A percentile compares a stretch with the other conserved stretches of the same genome.
These are phyloP conservation scores for Grammomys surdaster DNA, from an alignment of 2,113 vertebrate genomes.

Conservation along the genomic window DNA sequence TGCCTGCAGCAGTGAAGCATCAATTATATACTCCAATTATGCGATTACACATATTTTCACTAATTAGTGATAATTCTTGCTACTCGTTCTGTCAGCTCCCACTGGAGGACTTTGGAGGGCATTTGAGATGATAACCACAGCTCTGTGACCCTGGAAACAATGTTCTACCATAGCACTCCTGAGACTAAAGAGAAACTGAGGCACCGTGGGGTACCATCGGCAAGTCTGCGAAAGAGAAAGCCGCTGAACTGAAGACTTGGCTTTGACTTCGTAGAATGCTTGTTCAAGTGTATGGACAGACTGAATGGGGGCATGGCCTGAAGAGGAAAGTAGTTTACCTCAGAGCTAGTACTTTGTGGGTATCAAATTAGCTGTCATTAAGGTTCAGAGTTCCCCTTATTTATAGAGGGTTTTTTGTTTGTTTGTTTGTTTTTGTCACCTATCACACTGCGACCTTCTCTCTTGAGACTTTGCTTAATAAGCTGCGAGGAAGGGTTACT, in stretches of 20 bases:
- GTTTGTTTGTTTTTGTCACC: neutral
- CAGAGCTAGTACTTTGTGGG: neutral
- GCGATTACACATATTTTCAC: constrained; percentile 76
- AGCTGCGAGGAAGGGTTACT: neutral
- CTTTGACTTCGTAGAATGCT: constrained; percentile 4
- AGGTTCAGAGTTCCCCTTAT: neutral
- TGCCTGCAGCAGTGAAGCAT: constrained; percentile 64
- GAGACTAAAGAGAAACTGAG: constrained; percentile 63
- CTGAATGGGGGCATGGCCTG: neutral
- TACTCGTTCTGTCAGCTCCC: constrained; percentile 41
- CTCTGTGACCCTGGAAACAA: neutral
- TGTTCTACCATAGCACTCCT: neutral
- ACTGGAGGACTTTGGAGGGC: constrained; percentile 57
- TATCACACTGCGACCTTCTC: neutral
- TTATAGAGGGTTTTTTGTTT: neutral
- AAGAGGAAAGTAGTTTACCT: constrained; percentile 18
- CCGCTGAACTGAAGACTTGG: neutral
- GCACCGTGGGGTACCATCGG: neutral
- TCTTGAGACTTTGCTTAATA: neutral
- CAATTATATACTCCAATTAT: constrained; percentile 76
- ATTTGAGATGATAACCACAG: neutral
- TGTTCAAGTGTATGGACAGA: neutral
- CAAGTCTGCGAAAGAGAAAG: neutral
- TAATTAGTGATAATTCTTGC: constrained; percentile 78
- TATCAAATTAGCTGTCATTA: neutral